Conservation (phyloP, 2,888 invertebrate genomes). For the Herminia tarsipennalis region DNA sequence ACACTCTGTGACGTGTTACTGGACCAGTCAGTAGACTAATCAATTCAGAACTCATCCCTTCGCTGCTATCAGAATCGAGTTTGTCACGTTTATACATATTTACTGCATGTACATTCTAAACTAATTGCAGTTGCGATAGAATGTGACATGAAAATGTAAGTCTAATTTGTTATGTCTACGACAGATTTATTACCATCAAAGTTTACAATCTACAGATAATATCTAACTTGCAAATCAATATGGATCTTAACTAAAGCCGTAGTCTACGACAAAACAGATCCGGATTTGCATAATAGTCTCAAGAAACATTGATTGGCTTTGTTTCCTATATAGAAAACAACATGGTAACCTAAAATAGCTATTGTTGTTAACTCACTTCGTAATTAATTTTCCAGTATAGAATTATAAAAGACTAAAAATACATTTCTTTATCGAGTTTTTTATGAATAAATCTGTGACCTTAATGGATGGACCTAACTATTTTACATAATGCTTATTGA, state of each 20-base stretch:
- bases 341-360: neutral
- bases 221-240: neutral
- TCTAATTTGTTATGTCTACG: too few relatives aligned
- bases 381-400: too few relatives aligned
- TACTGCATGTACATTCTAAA: neutral
- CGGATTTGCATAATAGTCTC: neutral
- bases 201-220: neutral
- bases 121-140: conserved; percentile 14
- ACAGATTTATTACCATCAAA: neutral
- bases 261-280: neutral
- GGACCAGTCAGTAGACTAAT: too few relatives aligned
- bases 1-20: too few relatives aligned
- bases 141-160: conserved; percentile 23
- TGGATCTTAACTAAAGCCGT: neutral
- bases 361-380: neutral
- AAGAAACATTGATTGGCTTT: neutral
- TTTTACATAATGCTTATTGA: too few relatives aligned
- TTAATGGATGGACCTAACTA: too few relatives aligned
- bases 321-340: neutral
- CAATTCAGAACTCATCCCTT: too few relatives aligned
- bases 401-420: too few relatives aligned
- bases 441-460: too few relatives aligned
- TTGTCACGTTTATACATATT: neutral
- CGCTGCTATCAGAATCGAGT: neutral
- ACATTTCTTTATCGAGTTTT: too few relatives aligned